A percentile compares a stretch with the other conserved stretches of the same genome.
These are phyloP conservation scores for Bovichtus variegatus DNA, from an alignment of 2,797 vertebrate genomes.

Conservation along the genomic window DNA sequence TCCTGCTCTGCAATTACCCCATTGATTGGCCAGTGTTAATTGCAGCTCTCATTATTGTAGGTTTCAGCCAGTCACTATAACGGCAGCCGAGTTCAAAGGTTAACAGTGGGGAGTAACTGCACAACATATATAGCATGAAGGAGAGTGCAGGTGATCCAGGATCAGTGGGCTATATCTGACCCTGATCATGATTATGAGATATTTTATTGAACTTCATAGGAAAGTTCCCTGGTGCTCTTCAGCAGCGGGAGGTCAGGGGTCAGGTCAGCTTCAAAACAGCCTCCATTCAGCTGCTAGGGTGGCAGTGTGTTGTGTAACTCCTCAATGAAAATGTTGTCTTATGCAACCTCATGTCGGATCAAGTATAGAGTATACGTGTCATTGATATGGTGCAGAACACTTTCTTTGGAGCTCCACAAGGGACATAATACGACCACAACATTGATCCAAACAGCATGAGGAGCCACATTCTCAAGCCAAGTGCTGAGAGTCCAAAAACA, in stretches of 20 bases:
- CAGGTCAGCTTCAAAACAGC: slow-evolving; percentile 1
- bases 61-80: slow-evolving; percentile 65
- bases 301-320: background rate
- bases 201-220: slow-evolving; percentile 8
- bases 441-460: background rate
- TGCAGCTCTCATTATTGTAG: slow-evolving; percentile 80
- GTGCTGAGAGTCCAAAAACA: background rate
- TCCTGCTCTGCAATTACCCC: slow-evolving; percentile 80
- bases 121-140: slow-evolving; percentile 15
- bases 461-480: background rate
- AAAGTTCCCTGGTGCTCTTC: background rate
- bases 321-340: background rate
- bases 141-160: background rate
- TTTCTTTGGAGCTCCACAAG: too few relatives aligned
- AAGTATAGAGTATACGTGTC: too few relatives aligned
- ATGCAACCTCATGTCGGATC: background rate
- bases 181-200: slow-evolving; percentile 4
- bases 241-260: background rate
- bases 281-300: background rate
- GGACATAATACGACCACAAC: background rate
- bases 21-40: slow-evolving; percentile 84
- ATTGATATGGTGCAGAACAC: too few relatives aligned
- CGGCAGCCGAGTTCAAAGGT: slow-evolving; percentile 57
- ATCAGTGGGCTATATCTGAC: slow-evolving; percentile 4
- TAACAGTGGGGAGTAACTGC: slow-evolving; percentile 39